Conservation (phyloP, 2,113 vertebrate species). For the Sitta europaea region DNA sequence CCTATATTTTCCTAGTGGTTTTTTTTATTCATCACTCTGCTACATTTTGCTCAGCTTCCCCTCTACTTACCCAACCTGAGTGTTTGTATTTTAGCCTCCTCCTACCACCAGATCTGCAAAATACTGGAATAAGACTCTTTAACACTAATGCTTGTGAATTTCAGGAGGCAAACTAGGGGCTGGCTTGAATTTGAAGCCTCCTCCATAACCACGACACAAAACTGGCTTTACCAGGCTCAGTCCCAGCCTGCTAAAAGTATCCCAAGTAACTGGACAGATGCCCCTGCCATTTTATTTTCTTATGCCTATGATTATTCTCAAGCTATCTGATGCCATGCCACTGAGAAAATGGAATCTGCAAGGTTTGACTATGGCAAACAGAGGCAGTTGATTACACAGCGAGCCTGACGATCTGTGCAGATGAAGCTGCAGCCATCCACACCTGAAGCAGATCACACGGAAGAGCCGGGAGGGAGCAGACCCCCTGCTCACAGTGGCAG, state of each 20-base stretch:
- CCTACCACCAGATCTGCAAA: not conserved
- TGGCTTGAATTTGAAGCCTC: not conserved
- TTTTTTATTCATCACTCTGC: not conserved
- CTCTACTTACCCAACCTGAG: not conserved
- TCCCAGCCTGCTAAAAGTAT: not conserved
- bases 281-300: not conserved
- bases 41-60: not conserved
- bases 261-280: not conserved
- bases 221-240: not conserved
- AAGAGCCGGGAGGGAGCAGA: not conserved
- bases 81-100: not conserved
- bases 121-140: not conserved
- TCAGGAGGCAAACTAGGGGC: not conserved
- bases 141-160: not conserved
- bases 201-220: not conserved
- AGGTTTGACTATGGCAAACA: not conserved
- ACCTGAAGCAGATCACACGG: accelerated
- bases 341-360: not conserved
- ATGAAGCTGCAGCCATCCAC: not conserved
- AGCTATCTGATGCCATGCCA: not conserved
- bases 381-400: not conserved
- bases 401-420: accelerated
- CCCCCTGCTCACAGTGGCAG: accelerated
- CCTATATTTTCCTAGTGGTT: not conserved
- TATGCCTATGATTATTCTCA: not conserved